Evolutionary conservation across 2,113 vertebrate genomes (phyloP), one percentile per base, ranked within the genome.

Genomic region (Furnarius figulus): DNA sequence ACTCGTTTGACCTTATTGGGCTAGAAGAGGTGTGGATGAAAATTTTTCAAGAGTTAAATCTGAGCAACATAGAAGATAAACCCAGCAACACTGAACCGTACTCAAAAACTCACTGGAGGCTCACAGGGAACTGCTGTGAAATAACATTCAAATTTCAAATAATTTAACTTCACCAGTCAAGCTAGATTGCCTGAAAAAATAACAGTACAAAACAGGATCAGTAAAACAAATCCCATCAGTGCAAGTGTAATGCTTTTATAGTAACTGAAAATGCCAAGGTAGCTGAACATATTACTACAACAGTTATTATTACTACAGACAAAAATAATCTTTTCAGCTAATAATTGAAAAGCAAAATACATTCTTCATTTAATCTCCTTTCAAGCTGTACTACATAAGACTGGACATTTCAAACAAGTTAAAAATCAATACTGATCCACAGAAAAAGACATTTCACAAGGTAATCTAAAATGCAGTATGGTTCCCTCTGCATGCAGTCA

Each of bases 351-450:
- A 96, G 89, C 33, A 93, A 93, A 95, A 92, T 9, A 40, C 7
- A 22, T 95, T 96, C 71, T 96, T 93, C 58, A 83, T 95, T 71
- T 95, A 93, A 95, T 85, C 58, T 85, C 70, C 55, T 96, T 96
- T 97, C 84, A 97, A 97, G 67, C 50, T 91, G 53, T 30, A 83
- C 80, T 93, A 52, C 74, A 87, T 94, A 87, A 97, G 87, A 96
- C 93, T 61, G 72, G 58, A 84, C 67, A 87, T 93, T 89, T 95
- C 81, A 93, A 97, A 81, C 81, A 92, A 77, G 83, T 77, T 89
- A 93, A 97, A 97, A 95, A 84, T 95, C 66, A 94, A 63, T 21
- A 86, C 5, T 67, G 62, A 88, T 74, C 50, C 49, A 75, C 80
- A 94, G 83, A 84, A 92, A 85, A 89, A 68, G 15, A 63, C 10